Evolutionary conservation across 2,888 invertebrate genomes (phyloP), one percentile per base, ranked within the genome.

Genomic region (Rhogogaster chlorosoma): DNA sequence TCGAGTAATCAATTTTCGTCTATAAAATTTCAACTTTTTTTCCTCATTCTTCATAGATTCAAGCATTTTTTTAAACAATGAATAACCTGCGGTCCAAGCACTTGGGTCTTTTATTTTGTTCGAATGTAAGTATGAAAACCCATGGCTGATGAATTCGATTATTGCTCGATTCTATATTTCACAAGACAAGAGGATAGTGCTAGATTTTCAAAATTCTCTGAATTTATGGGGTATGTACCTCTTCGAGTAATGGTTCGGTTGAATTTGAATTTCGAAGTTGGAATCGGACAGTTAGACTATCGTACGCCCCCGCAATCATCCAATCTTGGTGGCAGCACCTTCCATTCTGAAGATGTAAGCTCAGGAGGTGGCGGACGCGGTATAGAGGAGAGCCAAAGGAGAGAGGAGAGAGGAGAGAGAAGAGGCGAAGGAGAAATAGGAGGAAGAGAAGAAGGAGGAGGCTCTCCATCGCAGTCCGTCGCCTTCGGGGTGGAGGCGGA

Each of bases 401-500:
- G 49, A 45, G 42, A 29, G 32, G 38, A 12, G 80, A 78, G 61
- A 15, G 53, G 10, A 29, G n/a, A 77, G 53, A 86, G 83, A 87
- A 88, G 87, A 87, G 71, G 85, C 85, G 57, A 80, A 83, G 86
- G 84, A 83, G 86, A 87, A 87, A 87, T 84, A 61, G 77, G 84
- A 84, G 86, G 87, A 87, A 87, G 84, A 88, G 86, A 85, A 85
- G 86, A 87, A 88, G 88, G 91, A 90, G 78, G 70, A 78, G 90
- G 89, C 92, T 91, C 92, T 92, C 92, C 92, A 92, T 93, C 91
- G 92, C 92, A 92, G 92, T 91, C 92, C 91, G 91, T 92, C 94
- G 94, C 94, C 94, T 94, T 94, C 93, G 90, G 89, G 94, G 93
- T 93, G 93, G 93, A 91, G 93, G 93, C 86, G 86, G 83, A 86